Percentiles rank a stretch among this genome's conserved stretches.
These are phyloP conservation scores for Hydrotaea diabolus DNA, from an alignment of 2,888 invertebrate genomes.

Conservation along the genomic window DNA sequence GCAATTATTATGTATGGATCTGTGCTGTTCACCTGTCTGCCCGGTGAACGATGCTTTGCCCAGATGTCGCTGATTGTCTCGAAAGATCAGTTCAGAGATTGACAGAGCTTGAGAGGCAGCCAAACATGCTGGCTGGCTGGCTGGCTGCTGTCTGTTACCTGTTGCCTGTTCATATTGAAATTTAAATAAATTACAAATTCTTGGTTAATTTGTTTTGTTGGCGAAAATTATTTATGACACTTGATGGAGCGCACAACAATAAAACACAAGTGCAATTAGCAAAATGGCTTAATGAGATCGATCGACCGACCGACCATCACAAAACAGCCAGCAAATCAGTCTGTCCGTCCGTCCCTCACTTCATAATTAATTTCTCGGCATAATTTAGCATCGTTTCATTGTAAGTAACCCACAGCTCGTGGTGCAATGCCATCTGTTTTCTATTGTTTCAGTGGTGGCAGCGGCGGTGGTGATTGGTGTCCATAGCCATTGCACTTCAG, in stretches of 20 bases:
- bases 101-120: too few relatives aligned
- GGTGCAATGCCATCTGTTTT: neutral
- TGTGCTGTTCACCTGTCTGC: neutral
- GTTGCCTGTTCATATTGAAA: neutral
- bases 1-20: neutral
- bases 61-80: neutral
- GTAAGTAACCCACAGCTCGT: neutral
- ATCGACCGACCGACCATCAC: conserved; percentile 1
- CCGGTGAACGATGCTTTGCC: neutral
- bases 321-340: neutral
- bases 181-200: conserved; percentile 30
- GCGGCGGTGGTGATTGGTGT: neutral
- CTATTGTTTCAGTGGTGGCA: neutral
- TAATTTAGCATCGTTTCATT: conserved; percentile 1
- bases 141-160: neutral
- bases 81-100: neutral
- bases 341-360: neutral
- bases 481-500: neutral
- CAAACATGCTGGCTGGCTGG: neutral
- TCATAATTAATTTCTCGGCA: conserved; percentile 21
- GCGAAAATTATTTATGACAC: conserved; percentile 14
- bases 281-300: conserved; percentile 54
- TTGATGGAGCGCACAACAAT: neutral
- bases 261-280: conserved; percentile 54
- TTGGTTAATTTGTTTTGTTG: conserved; percentile 19